A percentile compares a stretch with the other conserved stretches of the same genome.
Evolutionary conservation across 2,797 vertebrate species (phyloP).

Genomic region (Sebastolobus alascanus): DNA sequence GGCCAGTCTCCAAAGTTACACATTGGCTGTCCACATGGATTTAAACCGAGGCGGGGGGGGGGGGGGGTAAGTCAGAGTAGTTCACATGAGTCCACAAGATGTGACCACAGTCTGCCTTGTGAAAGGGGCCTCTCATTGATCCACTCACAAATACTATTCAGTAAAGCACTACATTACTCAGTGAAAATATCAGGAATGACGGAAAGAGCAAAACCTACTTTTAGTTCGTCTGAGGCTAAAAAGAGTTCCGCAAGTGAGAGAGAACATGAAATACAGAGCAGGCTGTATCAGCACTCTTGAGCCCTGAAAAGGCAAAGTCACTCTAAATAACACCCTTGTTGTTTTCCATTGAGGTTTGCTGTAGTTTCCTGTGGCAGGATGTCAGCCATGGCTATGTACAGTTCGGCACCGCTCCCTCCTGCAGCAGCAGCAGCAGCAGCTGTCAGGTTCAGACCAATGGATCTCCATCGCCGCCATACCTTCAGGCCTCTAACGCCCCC

Average conservation of each 20-base stretch:
- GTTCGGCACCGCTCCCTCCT: slow-evolving; percentile 31
- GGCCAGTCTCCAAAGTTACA: slow-evolving; percentile 37
- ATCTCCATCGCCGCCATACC: neutral
- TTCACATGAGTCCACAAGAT: slow-evolving; percentile 35
- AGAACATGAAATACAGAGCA: slow-evolving; percentile 11
- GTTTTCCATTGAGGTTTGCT: slow-evolving; percentile 67
- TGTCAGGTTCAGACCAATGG: slow-evolving; percentile 38
- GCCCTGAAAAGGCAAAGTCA: slow-evolving; percentile 8
- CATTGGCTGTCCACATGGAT: slow-evolving; percentile 13
- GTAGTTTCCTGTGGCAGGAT: slow-evolving; percentile 78
- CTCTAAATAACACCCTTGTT: slow-evolving; percentile 50
- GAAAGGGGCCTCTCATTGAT: slow-evolving; percentile 19
- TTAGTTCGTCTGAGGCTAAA: neutral
- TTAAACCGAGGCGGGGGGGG: neutral
- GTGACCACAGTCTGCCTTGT: slow-evolving; percentile 20
- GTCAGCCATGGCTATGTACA: slow-evolving; percentile 44
- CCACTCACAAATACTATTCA: neutral
- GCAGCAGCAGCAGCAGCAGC: slow-evolving; percentile 40
- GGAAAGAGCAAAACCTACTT: slow-evolving; percentile 1
- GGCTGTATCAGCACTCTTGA: slow-evolving; percentile 18
- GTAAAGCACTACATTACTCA: slow-evolving; percentile 9
- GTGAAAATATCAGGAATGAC: neutral
- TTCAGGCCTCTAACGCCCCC: slow-evolving; percentile 11
- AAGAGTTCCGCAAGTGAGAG: neutral
- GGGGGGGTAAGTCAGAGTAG: neutral